Evolutionary conservation across 2,113 vertebrate genomes (phyloP), one percentile per base, ranked within the genome.

Genomic region (Columba livia): DNA sequence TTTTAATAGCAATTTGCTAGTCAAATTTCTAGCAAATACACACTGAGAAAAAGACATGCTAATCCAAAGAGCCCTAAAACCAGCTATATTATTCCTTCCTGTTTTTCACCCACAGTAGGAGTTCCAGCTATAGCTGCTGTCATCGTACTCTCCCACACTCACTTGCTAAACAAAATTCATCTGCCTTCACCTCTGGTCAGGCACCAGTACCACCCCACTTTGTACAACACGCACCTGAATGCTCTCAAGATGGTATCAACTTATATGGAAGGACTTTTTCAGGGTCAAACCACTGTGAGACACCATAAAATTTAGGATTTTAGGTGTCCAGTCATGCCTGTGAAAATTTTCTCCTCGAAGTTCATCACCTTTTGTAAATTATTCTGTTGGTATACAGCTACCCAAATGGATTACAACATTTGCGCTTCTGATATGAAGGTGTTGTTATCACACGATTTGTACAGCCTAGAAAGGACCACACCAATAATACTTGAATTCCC

Each of bases 311-410:
- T 53, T 65, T 6, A 26, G 23, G 50, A 79, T 40, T 40, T 40
- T 40, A 40, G 40, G 40, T 40, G 40, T 86, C 34, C 26, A 80
- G 21, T 15, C 10, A 10, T 3, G 21, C 16, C 17, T 73, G n/a
- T 73, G 24, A 51, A 69, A 77, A 42, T 34, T 7, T 65, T 21
- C 23, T n/a, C 28, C 60, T 73, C 5, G 6, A 8, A 31, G 36
- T 38, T 28, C 51, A 16, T 5, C 1, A 1, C 2, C 0, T 54
- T 72, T 25, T 72, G 11, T n/a, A 64, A 21, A 31, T 50, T 61
- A 20, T 56, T 69, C 31, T 79, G 31, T 15, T 42, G 57, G 20
- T 47, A 74, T 11, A 9, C 0, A 38, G 31, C 17, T 38, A 48
- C 21, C 7, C 34, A 62, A 79, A 72, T 3, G 28, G 40, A 82